phyloP scores from a whole-genome alignment of 1,140 invertebrate genomes.

The Meloidogyne hapla region DNA sequence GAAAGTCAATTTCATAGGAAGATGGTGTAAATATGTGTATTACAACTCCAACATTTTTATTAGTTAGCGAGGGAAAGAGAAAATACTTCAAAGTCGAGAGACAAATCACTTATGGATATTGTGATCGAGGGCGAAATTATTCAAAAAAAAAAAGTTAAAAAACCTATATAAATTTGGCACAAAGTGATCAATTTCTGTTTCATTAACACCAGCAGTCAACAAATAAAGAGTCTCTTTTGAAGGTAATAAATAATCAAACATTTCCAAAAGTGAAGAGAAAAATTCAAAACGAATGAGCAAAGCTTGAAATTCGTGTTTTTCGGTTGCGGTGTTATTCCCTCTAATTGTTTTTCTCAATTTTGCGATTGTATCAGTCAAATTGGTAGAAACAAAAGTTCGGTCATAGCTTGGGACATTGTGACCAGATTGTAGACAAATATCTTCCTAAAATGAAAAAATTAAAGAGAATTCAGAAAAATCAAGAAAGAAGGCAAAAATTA shows the following conservation, averaged over 20 bases:
- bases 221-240: not conserved
- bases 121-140: too few relatives aligned
- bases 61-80: too few relatives aligned
- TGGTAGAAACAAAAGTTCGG: not conserved
- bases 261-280: constrained; percentile 17
- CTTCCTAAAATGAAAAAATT: not conserved
- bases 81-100: too few relatives aligned
- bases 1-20: too few relatives aligned
- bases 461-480: too few relatives aligned
- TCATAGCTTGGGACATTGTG: not conserved
- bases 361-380: not conserved
- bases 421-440: not conserved
- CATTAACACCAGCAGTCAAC: not conserved
- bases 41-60: too few relatives aligned
- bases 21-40: too few relatives aligned
- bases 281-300: constrained; percentile 11
- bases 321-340: not conserved
- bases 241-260: constrained; percentile 15
- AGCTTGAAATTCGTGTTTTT: constrained; percentile 10
- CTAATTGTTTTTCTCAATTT: constrained; percentile 2
- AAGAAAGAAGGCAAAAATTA: not conserved
- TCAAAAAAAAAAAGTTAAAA: not conserved
- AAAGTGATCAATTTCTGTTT: constrained; percentile 15
- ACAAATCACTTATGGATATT: too few relatives aligned
- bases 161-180: constrained; percentile 24